phyloP scores from a whole-genome alignment of 1,140 invertebrate genomes.

The Cheumatopsyche charites region DNA sequence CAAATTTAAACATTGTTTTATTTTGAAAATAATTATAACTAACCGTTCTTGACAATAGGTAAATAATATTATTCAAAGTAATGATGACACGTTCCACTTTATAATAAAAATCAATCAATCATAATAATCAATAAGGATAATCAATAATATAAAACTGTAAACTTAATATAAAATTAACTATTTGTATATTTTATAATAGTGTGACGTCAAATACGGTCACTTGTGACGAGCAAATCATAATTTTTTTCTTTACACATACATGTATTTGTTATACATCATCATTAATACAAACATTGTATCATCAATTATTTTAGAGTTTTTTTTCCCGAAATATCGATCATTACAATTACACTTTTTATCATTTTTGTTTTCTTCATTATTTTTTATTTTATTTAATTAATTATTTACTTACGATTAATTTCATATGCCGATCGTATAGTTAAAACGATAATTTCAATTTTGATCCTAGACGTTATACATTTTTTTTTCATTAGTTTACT shows the following conservation, averaged over 20 bases:
- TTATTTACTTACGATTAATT: conserved; percentile 33
- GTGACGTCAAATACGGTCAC: conserved; percentile 15
- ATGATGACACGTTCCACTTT: conserved; percentile 46
- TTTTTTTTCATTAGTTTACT: conserved; percentile 25
- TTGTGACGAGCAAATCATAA: conserved; percentile 25
- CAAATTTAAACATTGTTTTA: conserved; percentile 49
- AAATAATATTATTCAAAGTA: conserved; percentile 43
- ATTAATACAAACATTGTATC: conserved; percentile 30
- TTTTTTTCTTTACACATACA: conserved; percentile 10
- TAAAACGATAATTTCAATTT: conserved; percentile 38
- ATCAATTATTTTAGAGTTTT: conserved; percentile 15
- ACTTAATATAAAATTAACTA: conserved; percentile 46
- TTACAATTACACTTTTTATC: conserved; percentile 11
- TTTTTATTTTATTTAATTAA: conserved; percentile 30
- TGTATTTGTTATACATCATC: conserved; percentile 6
- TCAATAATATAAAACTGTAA: conserved; percentile 42
- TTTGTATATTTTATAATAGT: conserved; percentile 33
- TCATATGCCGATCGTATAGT: conserved; percentile 37
- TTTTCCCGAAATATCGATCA: conserved; percentile 26
- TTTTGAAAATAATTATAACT: conserved; percentile 50
- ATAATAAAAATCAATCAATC: conserved; percentile 38
- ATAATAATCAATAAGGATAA: conserved; percentile 37
- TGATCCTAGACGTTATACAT: conserved; percentile 45
- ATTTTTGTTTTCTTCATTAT: conserved; percentile 20
- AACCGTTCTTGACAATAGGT: conserved; percentile 48